Conservation (phyloP, 2,113 vertebrate species). For the Megaceryle maxima region DNA sequence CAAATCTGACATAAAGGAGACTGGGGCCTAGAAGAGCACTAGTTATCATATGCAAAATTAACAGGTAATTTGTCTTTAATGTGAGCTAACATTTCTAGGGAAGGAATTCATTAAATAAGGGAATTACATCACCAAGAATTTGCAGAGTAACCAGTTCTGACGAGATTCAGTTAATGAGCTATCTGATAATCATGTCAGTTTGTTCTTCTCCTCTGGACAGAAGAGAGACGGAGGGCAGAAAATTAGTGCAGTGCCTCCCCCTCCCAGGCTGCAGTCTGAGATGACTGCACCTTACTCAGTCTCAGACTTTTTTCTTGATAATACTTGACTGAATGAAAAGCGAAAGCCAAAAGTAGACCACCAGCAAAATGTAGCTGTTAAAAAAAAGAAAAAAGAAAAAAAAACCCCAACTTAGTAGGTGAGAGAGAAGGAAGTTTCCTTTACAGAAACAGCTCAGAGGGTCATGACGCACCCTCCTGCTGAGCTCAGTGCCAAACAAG, state of each 20-base stretch:
- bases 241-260: neutral
- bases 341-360: neutral
- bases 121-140: constrained; percentile 21
- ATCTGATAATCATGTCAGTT: neutral
- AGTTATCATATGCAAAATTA: constrained; percentile 31
- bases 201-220: neutral
- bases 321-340: neutral
- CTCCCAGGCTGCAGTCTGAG: neutral
- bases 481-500: neutral
- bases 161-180: constrained; percentile 1
- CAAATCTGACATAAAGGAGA: neutral
- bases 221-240: neutral
- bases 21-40: neutral
- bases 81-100: neutral
- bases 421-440: neutral
- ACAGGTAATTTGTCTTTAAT: constrained; percentile 29
- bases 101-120: constrained; percentile 20
- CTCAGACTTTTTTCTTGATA: neutral
- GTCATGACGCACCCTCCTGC: neutral
- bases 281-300: neutral
- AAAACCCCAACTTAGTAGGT: neutral
- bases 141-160: neutral
- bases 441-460: neutral
- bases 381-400: too few relatives aligned
- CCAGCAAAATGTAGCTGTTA: neutral